Percentiles rank a stretch among this genome's conserved stretches.
These are phyloP conservation scores for Prionace glauca DNA, from an alignment of 2,797 vertebrate genomes.

Conservation along the genomic window DNA sequence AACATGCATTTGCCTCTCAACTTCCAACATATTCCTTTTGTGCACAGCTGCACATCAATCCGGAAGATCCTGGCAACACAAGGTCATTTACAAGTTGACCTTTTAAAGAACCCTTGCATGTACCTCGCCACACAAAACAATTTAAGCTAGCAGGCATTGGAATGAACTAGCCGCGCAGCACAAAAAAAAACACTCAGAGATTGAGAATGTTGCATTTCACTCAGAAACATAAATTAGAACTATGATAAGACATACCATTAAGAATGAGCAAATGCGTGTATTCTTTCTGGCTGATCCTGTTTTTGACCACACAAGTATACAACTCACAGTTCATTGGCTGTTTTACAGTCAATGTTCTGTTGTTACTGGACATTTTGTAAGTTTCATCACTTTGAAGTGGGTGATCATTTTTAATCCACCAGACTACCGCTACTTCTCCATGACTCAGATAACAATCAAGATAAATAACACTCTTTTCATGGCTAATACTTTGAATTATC, in stretches of 20 bases:
- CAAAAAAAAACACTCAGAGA: background rate
- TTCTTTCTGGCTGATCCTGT: background rate
- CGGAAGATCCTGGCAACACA: background rate
- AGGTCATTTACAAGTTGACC: background rate
- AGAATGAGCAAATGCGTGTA: background rate
- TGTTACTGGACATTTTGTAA: background rate
- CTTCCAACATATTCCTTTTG: too few species aligned
- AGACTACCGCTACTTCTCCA: too few species aligned
- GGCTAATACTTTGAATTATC: background rate
- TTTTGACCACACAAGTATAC: background rate
- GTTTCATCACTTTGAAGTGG: background rate
- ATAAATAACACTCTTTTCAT: background rate
- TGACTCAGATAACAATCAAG: background rate
- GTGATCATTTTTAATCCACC: background rate
- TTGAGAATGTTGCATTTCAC: background rate
- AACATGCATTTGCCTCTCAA: background rate
- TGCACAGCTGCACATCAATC: background rate
- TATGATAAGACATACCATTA: background rate
- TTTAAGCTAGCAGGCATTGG: background rate
- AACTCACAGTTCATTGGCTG: background rate
- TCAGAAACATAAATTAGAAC: background rate
- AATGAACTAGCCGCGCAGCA: background rate
- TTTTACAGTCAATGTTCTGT: background rate
- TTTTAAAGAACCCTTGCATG: background rate
- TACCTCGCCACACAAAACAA: background rate